Percentiles rank a stretch among this genome's conserved stretches.
phyloP scores from a whole-genome alignment of 2,797 vertebrate species.

The Petrocephalus sullivani region DNA sequence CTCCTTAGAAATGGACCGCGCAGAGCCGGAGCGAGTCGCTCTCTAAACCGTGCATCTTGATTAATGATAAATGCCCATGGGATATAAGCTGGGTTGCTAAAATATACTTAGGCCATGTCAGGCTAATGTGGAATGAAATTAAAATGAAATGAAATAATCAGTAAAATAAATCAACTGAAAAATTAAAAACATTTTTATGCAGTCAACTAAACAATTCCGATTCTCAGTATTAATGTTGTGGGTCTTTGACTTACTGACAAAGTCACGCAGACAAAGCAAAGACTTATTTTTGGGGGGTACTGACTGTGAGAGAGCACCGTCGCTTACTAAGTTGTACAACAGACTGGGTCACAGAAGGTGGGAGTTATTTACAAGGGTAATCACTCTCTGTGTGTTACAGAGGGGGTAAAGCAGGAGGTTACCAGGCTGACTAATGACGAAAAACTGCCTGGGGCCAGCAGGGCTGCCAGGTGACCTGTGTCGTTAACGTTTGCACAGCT shows the following conservation, averaged over 20 bases:
- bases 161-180: neutral
- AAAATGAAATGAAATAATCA: neutral
- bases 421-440: constrained; percentile 38
- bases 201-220: neutral
- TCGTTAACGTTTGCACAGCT: neutral
- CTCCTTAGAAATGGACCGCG: neutral
- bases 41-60: neutral
- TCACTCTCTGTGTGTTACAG: constrained; percentile 22
- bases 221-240: neutral
- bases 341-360: constrained; percentile 19
- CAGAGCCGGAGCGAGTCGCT: neutral
- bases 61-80: constrained; percentile 6
- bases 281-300: neutral
- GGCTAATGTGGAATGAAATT: neutral
- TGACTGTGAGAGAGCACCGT: neutral
- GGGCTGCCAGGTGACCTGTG: constrained; percentile 19
- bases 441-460: constrained; percentile 24
- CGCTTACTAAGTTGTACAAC: neutral
- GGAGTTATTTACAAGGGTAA: constrained; percentile 26
- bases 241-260: neutral
- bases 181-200: neutral
- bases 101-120: neutral
- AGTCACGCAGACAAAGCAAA: constrained; percentile 5
- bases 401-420: constrained; percentile 25
- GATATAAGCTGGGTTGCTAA: neutral